Percentiles rank a stretch among this genome's conserved stretches.
Evolutionary conservation across 64 coral and sea anemone species (phyloP).

Genomic region (Stichodactyla helianthus): DNA sequence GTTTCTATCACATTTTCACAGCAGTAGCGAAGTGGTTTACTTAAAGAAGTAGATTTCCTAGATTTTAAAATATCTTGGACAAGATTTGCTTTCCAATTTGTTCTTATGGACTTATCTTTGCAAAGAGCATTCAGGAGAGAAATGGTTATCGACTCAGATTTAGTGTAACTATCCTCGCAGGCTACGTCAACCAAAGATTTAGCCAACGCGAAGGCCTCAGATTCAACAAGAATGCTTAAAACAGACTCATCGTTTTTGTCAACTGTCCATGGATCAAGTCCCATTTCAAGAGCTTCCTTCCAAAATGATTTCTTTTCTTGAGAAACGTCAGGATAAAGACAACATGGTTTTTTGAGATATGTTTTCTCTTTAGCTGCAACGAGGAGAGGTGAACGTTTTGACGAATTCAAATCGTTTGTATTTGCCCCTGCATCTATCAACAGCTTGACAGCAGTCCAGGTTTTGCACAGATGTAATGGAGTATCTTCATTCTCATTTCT

Average conservation of each 20-base stretch:
- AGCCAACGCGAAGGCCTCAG: not conserved
- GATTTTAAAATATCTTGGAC: not conserved
- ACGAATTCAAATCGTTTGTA: not conserved
- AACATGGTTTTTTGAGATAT: not conserved
- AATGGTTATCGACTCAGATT: not conserved
- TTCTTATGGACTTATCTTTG: not conserved
- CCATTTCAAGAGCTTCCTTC: too few species aligned
- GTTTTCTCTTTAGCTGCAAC: not conserved
- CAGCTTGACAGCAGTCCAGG: not conserved
- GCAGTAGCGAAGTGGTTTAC: not conserved
- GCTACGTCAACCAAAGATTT: not conserved
- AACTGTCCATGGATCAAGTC: too few species aligned
- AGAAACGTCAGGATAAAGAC: too few species aligned
- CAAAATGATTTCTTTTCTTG: too few species aligned
- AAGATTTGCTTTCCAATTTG: not conserved
- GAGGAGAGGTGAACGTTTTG: not conserved
- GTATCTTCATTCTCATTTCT: too few species aligned
- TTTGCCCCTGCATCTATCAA: not conserved
- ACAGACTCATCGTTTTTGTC: too few species aligned
- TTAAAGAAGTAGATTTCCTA: not conserved
- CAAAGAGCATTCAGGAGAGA: not conserved
- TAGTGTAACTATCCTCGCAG: not conserved
- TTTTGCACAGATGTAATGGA: too few species aligned
- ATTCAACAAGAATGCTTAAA: not conserved
- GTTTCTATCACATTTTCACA: not conserved